phyloP scores from a whole-genome alignment of 1,140 invertebrate species.

The Brachionus plicatilis region DNA sequence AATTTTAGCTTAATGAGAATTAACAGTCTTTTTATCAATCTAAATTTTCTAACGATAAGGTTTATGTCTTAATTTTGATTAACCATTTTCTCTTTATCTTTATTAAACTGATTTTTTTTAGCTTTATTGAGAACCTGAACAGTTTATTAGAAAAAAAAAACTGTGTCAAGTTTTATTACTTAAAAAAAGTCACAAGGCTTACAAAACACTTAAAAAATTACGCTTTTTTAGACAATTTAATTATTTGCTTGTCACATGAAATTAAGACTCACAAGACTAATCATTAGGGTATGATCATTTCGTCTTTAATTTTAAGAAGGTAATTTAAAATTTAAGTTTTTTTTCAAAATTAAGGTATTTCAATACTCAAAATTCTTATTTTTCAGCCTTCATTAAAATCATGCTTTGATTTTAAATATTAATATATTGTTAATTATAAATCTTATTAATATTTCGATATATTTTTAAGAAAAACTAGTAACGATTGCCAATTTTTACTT shows the following conservation, averaged over 20 bases:
- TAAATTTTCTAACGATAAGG: background rate
- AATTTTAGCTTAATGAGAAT: background rate
- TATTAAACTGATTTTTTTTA: background rate
- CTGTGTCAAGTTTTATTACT: conserved; percentile 12
- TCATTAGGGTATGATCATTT: background rate
- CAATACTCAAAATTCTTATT: no score
- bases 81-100: background rate
- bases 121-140: background rate
- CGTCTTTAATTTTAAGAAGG: background rate
- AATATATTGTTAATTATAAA: no score
- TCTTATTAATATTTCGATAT: no score
- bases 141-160: conserved; percentile 11
- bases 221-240: background rate
- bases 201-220: background rate
- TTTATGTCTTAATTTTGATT: background rate
- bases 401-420: no score
- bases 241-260: background rate
- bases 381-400: no score
- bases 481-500: no score
- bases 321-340: background rate
- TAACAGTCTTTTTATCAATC: background rate
- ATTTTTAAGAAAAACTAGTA: no score
- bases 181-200: background rate
- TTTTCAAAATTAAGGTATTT: background rate
- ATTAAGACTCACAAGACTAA: background rate